A percentile compares a stretch with the other conserved stretches of the same genome.
phyloP scores from a whole-genome alignment of 2,888 invertebrate species.

The Agriopis leucophaearia region DNA sequence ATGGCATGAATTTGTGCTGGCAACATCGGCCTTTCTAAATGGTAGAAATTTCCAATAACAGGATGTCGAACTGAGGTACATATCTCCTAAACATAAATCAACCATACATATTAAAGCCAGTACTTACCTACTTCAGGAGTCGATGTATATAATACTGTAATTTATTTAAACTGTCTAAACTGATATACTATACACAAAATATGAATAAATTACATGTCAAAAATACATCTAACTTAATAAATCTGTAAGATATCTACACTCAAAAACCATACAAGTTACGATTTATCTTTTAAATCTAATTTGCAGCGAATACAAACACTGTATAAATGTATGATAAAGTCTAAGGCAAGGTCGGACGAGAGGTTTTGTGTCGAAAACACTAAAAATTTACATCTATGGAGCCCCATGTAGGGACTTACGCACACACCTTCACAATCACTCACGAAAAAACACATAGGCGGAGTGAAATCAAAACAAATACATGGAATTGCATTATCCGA shows the following conservation, averaged over 20 bases:
- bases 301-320: constrained; percentile 29
- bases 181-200: constrained; percentile 33
- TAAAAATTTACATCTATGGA: constrained; percentile 45
- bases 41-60: constrained; percentile 33
- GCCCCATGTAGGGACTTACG: constrained; percentile 5
- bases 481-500: constrained; percentile 63
- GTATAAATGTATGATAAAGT: constrained; percentile 33
- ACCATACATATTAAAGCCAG: constrained; percentile 31
- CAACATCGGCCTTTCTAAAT: constrained; percentile 38
- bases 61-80: constrained; percentile 36
- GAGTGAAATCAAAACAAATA: constrained; percentile 61
- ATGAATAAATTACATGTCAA: constrained; percentile 46
- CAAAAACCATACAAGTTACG: constrained; percentile 37
- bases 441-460: constrained; percentile 66
- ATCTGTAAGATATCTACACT: constrained; percentile 42
- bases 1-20: constrained; percentile 67
- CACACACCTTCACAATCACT: constrained; percentile 42
- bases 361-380: constrained; percentile 33
- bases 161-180: constrained; percentile 36
- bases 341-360: constrained; percentile 58
- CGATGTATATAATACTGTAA: constrained; percentile 46
- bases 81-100: constrained; percentile 2
- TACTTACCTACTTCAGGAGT: constrained; percentile 31
- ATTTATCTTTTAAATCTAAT: constrained; percentile 25
- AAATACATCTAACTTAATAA: constrained; percentile 39